These are phyloP conservation scores for Geotria australis DNA, from an alignment of 2,797 vertebrate genomes.

Conservation along the genomic window DNA sequence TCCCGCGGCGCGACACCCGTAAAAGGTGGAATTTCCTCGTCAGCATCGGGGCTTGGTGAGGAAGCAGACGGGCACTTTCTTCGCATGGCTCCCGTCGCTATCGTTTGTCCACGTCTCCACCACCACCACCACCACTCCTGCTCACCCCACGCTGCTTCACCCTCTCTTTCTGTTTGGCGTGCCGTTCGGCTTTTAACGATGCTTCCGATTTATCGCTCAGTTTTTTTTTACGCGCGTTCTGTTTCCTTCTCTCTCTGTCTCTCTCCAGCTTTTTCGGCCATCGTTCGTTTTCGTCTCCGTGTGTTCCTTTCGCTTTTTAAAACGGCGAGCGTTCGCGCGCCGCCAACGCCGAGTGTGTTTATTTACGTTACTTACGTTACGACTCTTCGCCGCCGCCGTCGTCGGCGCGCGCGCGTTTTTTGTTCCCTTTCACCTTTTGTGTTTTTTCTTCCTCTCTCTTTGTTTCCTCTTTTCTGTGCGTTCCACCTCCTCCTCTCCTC, in stretches of 20 bases:
- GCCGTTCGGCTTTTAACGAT: conserved; percentile 9
- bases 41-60: too few relatives aligned
- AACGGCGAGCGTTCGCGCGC: too few relatives aligned
- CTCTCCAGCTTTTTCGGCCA: conserved; percentile 3
- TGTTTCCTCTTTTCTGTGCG: conserved; percentile 17
- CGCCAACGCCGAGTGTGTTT: too few relatives aligned
- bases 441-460: conserved; percentile 16
- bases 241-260: conserved; percentile 5
- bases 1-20: too few relatives aligned
- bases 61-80: too few relatives aligned
- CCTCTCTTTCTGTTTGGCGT: conserved; percentile 5
- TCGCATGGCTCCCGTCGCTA: too few relatives aligned
- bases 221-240: conserved; percentile 5
- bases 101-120: too few relatives aligned
- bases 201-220: conserved; percentile 13
- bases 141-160: too few relatives aligned
- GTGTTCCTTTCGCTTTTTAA: conserved; percentile 16
- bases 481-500: conserved; percentile 32
- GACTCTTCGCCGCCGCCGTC: too few relatives aligned
- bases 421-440: neutral
- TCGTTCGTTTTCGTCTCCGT: conserved; percentile 24
- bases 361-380: too few relatives aligned
- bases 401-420: neutral
- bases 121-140: too few relatives aligned
- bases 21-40: too few relatives aligned